phyloP scores from a whole-genome alignment of 2,888 invertebrate species.

The Drosophila putrida region DNA sequence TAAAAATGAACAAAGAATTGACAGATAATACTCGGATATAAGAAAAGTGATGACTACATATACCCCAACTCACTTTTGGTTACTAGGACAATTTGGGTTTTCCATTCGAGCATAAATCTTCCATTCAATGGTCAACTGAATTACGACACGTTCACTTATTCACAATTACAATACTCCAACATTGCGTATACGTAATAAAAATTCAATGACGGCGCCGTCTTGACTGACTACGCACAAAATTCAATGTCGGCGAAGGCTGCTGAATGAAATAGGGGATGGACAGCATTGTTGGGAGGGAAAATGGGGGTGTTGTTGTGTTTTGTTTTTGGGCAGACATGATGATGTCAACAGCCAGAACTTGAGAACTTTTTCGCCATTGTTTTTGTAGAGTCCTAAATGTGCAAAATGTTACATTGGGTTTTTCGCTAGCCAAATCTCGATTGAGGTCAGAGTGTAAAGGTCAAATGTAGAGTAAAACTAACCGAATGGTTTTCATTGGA shows the following conservation, averaged over 20 bases:
- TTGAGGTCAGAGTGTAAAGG: conserved; percentile 52
- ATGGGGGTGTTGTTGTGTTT: conserved; percentile 7
- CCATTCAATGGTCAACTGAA: conserved; percentile 3
- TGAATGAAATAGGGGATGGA: conserved; percentile 29
- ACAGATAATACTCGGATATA: too few relatives aligned
- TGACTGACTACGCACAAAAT: conserved; percentile 52
- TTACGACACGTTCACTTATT: conserved; percentile 25
- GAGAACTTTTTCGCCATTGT: conserved; percentile 7
- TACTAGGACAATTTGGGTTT: conserved; percentile 3
- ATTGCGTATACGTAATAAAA: conserved; percentile 59
- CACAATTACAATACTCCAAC: conserved; percentile 13
- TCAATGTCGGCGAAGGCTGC: conserved; percentile 23
- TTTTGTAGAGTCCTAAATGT: conserved; percentile 2
- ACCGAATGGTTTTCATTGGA: conserved; percentile 12
- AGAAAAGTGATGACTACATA: too few relatives aligned
- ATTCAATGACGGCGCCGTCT: conserved; percentile 52
- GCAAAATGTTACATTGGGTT: conserved; percentile 2
- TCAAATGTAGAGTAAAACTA: conserved; percentile 21
- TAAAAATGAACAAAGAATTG: too few relatives aligned
- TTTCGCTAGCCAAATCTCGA: conserved; percentile 11
- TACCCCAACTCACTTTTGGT: neutral
- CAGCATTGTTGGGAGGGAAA: neutral
- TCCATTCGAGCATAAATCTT: conserved; percentile 5
- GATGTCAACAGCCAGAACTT: conserved; percentile 42
- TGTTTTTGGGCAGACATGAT: conserved; percentile 28